Percentiles rank a stretch among this genome's conserved stretches.
These are phyloP conservation scores for Drosophila rellima DNA, from an alignment of 2,888 invertebrate genomes.

Conservation along the genomic window DNA sequence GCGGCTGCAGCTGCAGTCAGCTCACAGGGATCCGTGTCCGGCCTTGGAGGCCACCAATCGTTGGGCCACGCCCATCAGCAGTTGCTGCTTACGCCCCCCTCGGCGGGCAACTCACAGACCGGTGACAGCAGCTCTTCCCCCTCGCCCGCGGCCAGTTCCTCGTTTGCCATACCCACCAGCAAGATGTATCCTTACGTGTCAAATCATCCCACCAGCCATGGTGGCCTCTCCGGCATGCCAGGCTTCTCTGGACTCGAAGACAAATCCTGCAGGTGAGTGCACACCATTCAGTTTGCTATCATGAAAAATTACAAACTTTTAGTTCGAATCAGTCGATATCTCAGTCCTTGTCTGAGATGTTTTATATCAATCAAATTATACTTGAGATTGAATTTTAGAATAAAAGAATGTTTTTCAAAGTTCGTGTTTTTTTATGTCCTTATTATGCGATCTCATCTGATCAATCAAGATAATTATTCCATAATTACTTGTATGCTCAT, in stretches of 20 bases:
- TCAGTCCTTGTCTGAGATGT: no score
- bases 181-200: slow-evolving; percentile 98
- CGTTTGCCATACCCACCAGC: slow-evolving; percentile 89
- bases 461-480: no score
- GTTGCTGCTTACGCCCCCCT: slow-evolving; percentile 81
- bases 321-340: not conserved
- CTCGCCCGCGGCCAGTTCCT: slow-evolving; percentile 83
- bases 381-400: no score
- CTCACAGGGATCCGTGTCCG: slow-evolving; percentile 64
- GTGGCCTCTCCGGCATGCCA: slow-evolving; percentile 92
- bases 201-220: slow-evolving; percentile 89
- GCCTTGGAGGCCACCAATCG: slow-evolving; percentile 51
- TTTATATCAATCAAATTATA: not conserved
- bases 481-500: no score
- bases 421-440: no score
- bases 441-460: not conserved
- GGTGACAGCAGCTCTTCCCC: slow-evolving; percentile 83
- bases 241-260: slow-evolving; percentile 86
- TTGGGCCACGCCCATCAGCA: slow-evolving; percentile 78
- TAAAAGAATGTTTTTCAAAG: no score
- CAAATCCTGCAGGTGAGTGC: slow-evolving; percentile 85
- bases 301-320: not conserved
- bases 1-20: slow-evolving; percentile 83
- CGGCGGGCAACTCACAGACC: slow-evolving; percentile 82
- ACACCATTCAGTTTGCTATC: no score